A percentile compares a stretch with the other conserved stretches of the same genome.
Evolutionary conservation across 2,888 invertebrate genomes (phyloP).

Genomic region (Apotomis turbidana): DNA sequence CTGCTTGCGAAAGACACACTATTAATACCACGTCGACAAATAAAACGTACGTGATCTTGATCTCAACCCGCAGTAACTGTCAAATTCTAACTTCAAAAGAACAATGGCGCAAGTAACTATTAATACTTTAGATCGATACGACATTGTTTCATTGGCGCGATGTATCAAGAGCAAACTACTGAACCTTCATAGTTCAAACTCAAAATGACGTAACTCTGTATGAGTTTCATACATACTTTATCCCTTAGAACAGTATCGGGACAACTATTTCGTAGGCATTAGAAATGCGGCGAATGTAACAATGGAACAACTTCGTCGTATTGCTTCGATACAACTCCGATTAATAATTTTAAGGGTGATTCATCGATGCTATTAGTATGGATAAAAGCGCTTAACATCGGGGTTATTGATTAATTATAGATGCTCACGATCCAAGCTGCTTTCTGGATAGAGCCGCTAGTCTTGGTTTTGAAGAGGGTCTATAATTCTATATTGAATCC

Average conservation of each 20-base stretch:
- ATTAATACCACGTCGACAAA: constrained; percentile 9
- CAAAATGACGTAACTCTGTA: not conserved
- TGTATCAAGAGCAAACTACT: not conserved
- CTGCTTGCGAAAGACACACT: not conserved
- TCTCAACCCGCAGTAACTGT: not conserved
- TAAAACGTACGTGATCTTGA: constrained; percentile 20
- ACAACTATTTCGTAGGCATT: constrained; percentile 12
- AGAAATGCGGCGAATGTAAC: constrained; percentile 17
- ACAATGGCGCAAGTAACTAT: not conserved
- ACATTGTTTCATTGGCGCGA: not conserved
- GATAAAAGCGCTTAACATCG: constrained; percentile 15
- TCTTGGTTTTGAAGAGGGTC: too few relatives aligned
- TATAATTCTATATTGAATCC: too few relatives aligned
- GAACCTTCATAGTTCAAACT: not conserved
- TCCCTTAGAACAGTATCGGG: not conserved
- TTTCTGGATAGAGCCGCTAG: not conserved
- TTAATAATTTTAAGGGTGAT: constrained; percentile 35
- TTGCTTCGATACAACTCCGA: constrained; percentile 15
- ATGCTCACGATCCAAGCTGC: constrained; percentile 4
- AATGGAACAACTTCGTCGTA: constrained; percentile 16
- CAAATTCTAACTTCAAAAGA: not conserved
- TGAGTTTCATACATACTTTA: not conserved
- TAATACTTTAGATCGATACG: not conserved
- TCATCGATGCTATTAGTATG: constrained; percentile 28
- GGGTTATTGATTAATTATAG: constrained; percentile 23